A percentile compares a stretch with the other conserved stretches of the same genome.
These are phyloP conservation scores for Trachythela sp. DNA, from an alignment of 64 coral and sea anemone species.

Conservation along the genomic window DNA sequence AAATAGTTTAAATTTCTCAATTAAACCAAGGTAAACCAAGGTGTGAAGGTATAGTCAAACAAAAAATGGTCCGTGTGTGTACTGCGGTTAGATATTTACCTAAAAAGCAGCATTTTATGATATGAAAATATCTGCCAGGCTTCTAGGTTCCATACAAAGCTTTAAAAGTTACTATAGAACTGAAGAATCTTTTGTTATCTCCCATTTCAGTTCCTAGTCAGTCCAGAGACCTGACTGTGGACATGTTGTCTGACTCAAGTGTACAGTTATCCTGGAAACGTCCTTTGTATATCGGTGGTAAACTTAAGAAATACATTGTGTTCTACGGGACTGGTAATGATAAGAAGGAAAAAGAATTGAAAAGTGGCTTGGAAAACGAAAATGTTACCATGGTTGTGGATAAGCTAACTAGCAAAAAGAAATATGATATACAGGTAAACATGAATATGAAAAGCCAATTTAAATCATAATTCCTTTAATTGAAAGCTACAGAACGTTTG, in stretches of 20 bases:
- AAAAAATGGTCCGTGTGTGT: too few relatives aligned
- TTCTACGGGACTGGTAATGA: neutral
- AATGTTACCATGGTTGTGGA: neutral
- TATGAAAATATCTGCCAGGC: too few relatives aligned
- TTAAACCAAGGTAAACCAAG: too few relatives aligned
- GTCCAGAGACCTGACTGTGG: neutral
- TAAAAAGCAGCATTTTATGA: too few relatives aligned
- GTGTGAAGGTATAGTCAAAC: too few relatives aligned
- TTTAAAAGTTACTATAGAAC: too few relatives aligned
- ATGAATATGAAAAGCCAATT: neutral
- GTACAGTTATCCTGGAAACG: neutral
- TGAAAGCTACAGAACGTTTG: too few relatives aligned
- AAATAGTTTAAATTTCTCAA: too few relatives aligned
- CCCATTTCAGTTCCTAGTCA: neutral
- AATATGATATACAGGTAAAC: neutral
- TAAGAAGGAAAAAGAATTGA: neutral
- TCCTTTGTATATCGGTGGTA: neutral
- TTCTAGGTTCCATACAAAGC: too few relatives aligned
- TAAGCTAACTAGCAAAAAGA: neutral
- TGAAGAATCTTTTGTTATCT: too few relatives aligned
- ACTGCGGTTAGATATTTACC: too few relatives aligned
- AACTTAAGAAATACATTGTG: neutral
- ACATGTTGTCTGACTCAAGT: neutral
- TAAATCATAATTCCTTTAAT: neutral
- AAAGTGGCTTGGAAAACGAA: neutral